These are phyloP conservation scores for Chlorops oryzae DNA, from an alignment of 1,140 invertebrate genomes.

Conservation along the genomic window DNA sequence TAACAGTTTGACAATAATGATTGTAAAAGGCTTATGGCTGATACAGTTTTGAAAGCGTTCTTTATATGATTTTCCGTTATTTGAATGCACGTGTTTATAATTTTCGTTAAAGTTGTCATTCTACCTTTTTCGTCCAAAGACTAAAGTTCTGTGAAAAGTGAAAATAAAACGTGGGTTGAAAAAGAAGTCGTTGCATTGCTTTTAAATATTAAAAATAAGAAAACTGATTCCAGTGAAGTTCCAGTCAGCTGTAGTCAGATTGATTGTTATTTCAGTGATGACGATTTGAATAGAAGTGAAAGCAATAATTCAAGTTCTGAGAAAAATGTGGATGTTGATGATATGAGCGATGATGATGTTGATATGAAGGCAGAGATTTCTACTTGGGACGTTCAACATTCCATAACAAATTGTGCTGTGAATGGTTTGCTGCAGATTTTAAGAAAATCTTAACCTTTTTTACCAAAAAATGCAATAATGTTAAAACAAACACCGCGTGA, in stretches of 20 bases:
- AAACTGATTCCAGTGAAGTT: constrained; percentile 5
- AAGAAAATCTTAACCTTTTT: constrained; percentile 5
- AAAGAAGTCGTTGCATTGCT: constrained; percentile 10
- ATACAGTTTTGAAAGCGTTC: no score
- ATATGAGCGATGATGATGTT: neutral
- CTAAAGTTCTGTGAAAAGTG: neutral
- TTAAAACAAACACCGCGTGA: no score
- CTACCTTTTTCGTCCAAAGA: neutral
- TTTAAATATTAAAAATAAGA: constrained; percentile 8
- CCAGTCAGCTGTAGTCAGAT: constrained; percentile 1
- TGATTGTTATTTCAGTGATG: constrained; percentile 5
- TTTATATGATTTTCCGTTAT: neutral
- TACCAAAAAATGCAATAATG: no score
- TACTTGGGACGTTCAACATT: neutral
- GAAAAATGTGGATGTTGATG: neutral
- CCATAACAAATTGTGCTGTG: neutral
- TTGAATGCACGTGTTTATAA: neutral
- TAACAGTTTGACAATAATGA: neutral
- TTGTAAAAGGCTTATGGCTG: neutral
- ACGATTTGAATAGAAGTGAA: constrained; percentile 3
- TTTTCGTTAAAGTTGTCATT: neutral
- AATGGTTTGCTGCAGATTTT: constrained; percentile 6
- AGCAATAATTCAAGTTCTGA: constrained; percentile 2
- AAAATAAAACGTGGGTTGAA: neutral
- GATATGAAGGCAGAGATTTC: constrained; percentile 8